These are phyloP conservation scores for Tortricodes alternella DNA, from an alignment of 2,888 invertebrate species.

Conservation along the genomic window DNA sequence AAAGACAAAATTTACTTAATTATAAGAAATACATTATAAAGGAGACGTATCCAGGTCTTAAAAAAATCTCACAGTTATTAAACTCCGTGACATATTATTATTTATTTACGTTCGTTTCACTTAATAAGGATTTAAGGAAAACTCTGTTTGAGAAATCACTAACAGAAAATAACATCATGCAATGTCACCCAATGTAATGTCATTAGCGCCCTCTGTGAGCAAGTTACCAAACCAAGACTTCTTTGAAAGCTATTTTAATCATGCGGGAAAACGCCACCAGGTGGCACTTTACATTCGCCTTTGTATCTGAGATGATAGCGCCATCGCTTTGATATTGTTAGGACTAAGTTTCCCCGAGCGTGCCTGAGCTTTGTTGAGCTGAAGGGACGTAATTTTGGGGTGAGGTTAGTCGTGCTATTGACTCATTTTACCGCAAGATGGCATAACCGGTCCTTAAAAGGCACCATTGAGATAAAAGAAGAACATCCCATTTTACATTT, in stretches of 20 bases:
- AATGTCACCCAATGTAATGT: no score
- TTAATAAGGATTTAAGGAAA: no score
- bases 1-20: no score
- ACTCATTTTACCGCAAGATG: not conserved
- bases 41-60: no score
- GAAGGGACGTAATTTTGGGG: not conserved
- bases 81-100: no score
- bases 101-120: no score
- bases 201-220: conserved; percentile 9
- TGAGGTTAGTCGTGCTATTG: not conserved
- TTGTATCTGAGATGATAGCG: not conserved
- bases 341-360: not conserved
- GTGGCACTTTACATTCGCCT: not conserved
- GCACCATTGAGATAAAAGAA: no score
- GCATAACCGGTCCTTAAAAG: not conserved
- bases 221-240: not conserved
- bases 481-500: no score
- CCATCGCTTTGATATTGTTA: not conserved
- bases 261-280: not conserved
- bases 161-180: no score
- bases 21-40: no score
- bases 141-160: no score
- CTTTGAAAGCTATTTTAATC: not conserved
- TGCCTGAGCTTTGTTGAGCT: not conserved
- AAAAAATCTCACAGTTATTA: no score